Percentiles rank a stretch among this genome's conserved stretches.
Evolutionary conservation across 1,140 invertebrate genomes (phyloP).

Genomic region (Aphidius ervi): DNA sequence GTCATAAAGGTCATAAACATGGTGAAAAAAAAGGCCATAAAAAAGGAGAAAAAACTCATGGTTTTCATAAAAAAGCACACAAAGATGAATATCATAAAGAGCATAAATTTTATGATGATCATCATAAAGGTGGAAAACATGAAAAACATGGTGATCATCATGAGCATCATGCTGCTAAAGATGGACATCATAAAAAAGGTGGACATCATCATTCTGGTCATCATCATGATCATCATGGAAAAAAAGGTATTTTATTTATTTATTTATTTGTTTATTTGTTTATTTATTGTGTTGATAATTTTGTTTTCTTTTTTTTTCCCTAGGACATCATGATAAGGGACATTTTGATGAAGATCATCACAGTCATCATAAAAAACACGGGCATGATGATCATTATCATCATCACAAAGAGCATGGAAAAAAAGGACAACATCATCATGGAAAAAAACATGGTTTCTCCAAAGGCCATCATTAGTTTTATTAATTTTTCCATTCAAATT

Average conservation of each 20-base stretch:
- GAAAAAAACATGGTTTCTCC: constrained; percentile 61
- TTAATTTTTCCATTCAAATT: neutral
- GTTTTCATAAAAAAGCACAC: constrained; percentile 65
- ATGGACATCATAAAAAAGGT: constrained; percentile 50
- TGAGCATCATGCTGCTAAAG: constrained; percentile 46
- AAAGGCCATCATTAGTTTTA: constrained; percentile 26
- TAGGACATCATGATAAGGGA: constrained; percentile 60
- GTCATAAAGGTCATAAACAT: constrained; percentile 53
- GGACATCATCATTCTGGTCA: constrained; percentile 48
- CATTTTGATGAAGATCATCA: constrained; percentile 54
- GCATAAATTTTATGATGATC: constrained; percentile 63
- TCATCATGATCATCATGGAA: constrained; percentile 45
- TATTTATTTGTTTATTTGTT: no score
- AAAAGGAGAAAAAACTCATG: constrained; percentile 62
- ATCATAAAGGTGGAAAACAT: constrained; percentile 45
- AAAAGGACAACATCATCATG: constrained; percentile 61
- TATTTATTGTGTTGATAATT: no score
- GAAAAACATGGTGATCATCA: constrained; percentile 44
- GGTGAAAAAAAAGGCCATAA: constrained; percentile 60
- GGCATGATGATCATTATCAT: constrained; percentile 63
- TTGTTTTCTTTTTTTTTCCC: no score
- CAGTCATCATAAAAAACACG: constrained; percentile 60
- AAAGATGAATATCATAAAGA: constrained; percentile 64
- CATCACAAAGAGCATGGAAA: constrained; percentile 64
- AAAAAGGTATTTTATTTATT: constrained; percentile 25